Conservation (phyloP, 2,797 vertebrate species). For the Picus viridis region DNA sequence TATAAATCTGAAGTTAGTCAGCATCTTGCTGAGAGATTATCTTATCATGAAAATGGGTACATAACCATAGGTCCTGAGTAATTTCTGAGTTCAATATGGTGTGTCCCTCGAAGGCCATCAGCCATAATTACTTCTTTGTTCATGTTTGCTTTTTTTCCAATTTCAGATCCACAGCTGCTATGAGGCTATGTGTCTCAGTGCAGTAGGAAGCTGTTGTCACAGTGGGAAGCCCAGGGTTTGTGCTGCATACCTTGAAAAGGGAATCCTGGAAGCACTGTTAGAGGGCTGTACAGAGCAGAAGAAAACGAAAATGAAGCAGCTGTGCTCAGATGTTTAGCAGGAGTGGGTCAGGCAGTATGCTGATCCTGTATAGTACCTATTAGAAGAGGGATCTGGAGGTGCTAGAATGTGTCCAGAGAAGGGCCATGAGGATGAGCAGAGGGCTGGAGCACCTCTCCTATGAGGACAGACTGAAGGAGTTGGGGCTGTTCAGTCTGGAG, state of each 20-base stretch:
- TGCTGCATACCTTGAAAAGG: not conserved
- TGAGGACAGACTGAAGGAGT: too few relatives aligned
- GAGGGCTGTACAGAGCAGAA: not conserved
- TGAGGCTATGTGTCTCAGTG: not conserved
- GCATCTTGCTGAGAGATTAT: not conserved
- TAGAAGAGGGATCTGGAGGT: too few relatives aligned
- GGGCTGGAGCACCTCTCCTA: too few relatives aligned
- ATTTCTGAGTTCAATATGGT: not conserved
- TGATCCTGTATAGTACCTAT: not conserved
- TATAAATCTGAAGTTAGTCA: not conserved
- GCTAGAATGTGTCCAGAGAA: too few relatives aligned
- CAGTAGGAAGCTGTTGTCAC: not conserved
- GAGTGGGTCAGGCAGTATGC: not conserved
- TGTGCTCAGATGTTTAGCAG: rapidly evolving
- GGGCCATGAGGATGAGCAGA: too few relatives aligned
- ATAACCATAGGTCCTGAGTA: not conserved
- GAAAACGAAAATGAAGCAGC: not conserved
- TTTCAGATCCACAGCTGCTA: not conserved
- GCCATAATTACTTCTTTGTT: not conserved
- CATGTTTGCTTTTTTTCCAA: not conserved
- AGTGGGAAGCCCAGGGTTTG: not conserved
- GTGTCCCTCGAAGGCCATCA: not conserved
- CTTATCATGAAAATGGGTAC: not conserved
- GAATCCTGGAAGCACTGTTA: not conserved
- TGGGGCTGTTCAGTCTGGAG: too few relatives aligned